Base-by-base conservation (phyloP, 2,888 invertebrate genomes). In the Eudemis profundana region DNA sequence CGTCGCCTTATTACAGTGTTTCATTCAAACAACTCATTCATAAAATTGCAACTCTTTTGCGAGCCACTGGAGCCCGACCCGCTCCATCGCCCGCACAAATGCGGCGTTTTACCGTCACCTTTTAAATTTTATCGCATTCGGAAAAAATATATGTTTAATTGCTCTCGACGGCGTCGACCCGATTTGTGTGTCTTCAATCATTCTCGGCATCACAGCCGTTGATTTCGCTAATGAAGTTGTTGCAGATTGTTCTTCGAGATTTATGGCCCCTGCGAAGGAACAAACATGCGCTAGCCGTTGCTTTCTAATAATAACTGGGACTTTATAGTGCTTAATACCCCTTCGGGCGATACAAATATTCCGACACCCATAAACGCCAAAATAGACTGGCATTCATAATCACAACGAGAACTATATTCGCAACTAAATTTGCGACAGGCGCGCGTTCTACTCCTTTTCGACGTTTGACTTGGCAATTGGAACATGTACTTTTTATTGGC, bases 11-110 rank as follows among this genome's bases (percentile, higher is more conserved):
- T 89, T 88, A 87, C 85, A 84, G 82, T 84, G 80, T 86, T 88
- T 85, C 88, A 89, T 91, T 90, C 86, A 88, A 90, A 86, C 85
- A 88, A 86, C 81, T 89, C 90, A 90, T 91, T 90, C 90, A 90
- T 89, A 89, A 90, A 90, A 91, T 90, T 90, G 87, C 84, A 84
- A 84, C 82, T 85, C 82, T 81, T 82, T 84, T 74, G 79, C 79
- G 78, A 78, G 84, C 82, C 87, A 86, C 82, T 79, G 77, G 85
- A 88, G 84, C 78, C 67, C 62, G 87, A 75, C 74, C 84, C 86
- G 84, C 85, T 83, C 75, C 80, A 85, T 78, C 78, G 83, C 77
- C 70, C 74, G 73, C 81, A 81, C 77, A 81, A 85, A 86, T 83
- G 78, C 78, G 79, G 70, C 40, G 60, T 57, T 65, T 60, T 75